Evolutionary conservation across 2,113 vertebrate genomes (phyloP).

Genomic region (Chaetodon trifascialis): DNA sequence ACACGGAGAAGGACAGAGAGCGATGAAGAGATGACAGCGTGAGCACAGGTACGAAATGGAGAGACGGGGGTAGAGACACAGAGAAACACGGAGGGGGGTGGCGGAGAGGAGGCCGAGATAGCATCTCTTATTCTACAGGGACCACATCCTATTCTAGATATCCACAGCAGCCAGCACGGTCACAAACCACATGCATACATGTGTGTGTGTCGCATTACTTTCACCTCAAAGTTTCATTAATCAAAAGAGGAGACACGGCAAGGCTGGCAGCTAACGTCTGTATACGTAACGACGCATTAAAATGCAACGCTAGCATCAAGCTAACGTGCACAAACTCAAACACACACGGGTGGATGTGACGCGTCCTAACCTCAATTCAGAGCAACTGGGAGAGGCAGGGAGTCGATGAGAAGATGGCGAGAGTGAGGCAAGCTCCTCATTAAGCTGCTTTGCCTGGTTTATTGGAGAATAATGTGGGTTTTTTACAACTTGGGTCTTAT

Average conservation of each 20-base stretch:
- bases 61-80: constrained; percentile 22
- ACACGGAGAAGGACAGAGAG: not conserved
- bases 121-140: constrained; percentile 65
- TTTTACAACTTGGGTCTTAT: not conserved
- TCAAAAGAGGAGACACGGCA: constrained; percentile 38
- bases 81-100: constrained; percentile 35
- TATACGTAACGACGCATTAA: no score
- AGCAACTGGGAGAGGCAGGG: not conserved
- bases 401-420: not conserved
- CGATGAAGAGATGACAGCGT: constrained; percentile 53
- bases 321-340: not conserved
- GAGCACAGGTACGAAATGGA: constrained; percentile 54
- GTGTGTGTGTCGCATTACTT: constrained; percentile 36
- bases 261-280: constrained; percentile 44
- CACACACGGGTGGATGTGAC: constrained; percentile 3
- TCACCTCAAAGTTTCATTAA: constrained; percentile 61
- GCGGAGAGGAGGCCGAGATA: constrained; percentile 41
- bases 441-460: not conserved
- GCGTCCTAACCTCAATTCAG: not conserved
- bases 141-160: constrained; percentile 40
- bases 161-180: constrained; percentile 45
- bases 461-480: not conserved
- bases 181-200: constrained; percentile 40
- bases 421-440: not conserved
- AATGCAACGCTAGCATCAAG: constrained; percentile 7